Percentiles rank a stretch among this genome's conserved stretches.
Conservation (phyloP, 2,888 invertebrate species). For the Esperia sulphurella region DNA sequence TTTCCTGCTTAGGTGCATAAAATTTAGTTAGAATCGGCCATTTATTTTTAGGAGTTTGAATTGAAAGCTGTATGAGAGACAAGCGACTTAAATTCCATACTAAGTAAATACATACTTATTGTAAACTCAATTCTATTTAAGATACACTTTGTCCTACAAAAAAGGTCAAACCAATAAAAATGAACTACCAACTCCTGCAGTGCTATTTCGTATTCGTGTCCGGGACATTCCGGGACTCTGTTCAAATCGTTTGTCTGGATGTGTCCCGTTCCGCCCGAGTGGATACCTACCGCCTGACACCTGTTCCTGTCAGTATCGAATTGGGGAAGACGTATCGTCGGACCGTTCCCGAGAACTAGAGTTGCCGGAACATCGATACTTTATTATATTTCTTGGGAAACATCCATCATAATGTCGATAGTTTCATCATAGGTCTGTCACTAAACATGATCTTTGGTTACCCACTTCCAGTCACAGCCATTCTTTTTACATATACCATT, state of each 20-base stretch:
- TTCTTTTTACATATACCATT: too few species aligned
- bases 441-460: too few species aligned
- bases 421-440: too few species aligned
- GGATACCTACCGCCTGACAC: constrained; percentile 40
- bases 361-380: not conserved
- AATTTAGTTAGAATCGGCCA: too few species aligned
- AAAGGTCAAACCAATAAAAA: constrained; percentile 33
- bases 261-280: constrained; percentile 33
- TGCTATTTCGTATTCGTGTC: constrained; percentile 25
- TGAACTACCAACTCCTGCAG: constrained; percentile 30
- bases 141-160: not conserved
- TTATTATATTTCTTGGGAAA: not conserved
- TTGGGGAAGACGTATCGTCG: constrained; percentile 40
- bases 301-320: constrained; percentile 48
- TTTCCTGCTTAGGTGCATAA: too few species aligned
- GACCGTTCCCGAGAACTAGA: constrained; percentile 3
- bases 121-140: too few species aligned
- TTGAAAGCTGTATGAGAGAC: too few species aligned
- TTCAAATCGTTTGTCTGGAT: constrained; percentile 38
- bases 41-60: too few species aligned
- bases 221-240: constrained; percentile 25
- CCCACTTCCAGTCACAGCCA: too few species aligned
- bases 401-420: not conserved
- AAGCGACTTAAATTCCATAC: too few species aligned
- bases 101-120: too few species aligned